Percentiles rank a stretch among this genome's conserved stretches.
Conservation (phyloP, 2,113 vertebrate genomes). For the Scortum barcoo region DNA sequence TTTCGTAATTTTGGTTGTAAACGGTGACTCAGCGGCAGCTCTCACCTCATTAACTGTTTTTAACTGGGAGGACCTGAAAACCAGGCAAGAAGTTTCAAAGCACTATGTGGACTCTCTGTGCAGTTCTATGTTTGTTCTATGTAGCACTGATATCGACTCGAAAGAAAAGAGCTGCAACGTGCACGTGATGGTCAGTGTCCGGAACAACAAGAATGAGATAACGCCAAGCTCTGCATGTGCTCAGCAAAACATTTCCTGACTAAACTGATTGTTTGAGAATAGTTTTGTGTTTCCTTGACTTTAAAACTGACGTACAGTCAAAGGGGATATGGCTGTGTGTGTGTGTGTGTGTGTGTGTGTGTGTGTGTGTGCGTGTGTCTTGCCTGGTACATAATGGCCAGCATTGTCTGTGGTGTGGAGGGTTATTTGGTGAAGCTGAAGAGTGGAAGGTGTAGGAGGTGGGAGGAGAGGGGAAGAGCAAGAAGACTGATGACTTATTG, state of each 20-base stretch:
- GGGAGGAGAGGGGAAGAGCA: slow-evolving; percentile 54
- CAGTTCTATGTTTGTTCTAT: background rate
- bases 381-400: slow-evolving; percentile 35
- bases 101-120: slow-evolving; percentile 7
- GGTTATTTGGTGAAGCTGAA: slow-evolving; percentile 46
- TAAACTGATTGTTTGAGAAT: slow-evolving; percentile 28
- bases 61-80: slow-evolving; percentile 24
- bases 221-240: slow-evolving; percentile 1
- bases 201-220: slow-evolving; percentile 4
- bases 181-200: background rate
- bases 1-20: slow-evolving; percentile 14
- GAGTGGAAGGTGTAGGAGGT: slow-evolving; percentile 47
- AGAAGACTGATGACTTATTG: slow-evolving; percentile 75
- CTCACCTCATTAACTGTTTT: slow-evolving; percentile 12
- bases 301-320: slow-evolving; percentile 34
- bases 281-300: slow-evolving; percentile 14
- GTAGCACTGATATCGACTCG: background rate
- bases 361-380: slow-evolving; percentile 42
- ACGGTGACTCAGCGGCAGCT: slow-evolving; percentile 25
- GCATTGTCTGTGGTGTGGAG: slow-evolving; percentile 14
- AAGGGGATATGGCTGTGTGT: slow-evolving; percentile 5
- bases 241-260: slow-evolving; percentile 24
- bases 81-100: background rate
- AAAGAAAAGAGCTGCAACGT: slow-evolving; percentile 3
- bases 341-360: slow-evolving; percentile 2